Evolutionary conservation across 2,113 vertebrate genomes (phyloP), one percentile per base, ranked within the genome.

Genomic region (Corythornis madagascariensis): DNA sequence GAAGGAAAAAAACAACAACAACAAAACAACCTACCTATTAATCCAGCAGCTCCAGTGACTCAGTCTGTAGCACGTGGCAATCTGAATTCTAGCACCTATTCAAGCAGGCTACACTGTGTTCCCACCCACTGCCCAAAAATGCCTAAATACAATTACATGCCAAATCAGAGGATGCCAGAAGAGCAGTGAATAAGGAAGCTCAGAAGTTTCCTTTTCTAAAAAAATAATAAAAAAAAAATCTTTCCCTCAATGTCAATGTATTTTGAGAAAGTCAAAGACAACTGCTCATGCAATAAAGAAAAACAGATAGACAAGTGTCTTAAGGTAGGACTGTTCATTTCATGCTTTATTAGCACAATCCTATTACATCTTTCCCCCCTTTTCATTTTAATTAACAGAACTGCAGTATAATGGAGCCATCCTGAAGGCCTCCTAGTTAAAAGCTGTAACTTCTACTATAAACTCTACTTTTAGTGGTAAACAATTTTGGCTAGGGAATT

Each of bases 281-380:
- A 91, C 13, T 85, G 74, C 78, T 92, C 87, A 84, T 33, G 25
- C 87, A 95, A 81, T 76, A 93, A 94, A 70, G 86, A 84, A 96
- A 96, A 91, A 56, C 87, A 96, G 86, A 90, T 13, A 81, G 88
- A 83, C 55, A 55, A 69, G 14, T 83, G 61, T 95, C 90, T 95
- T 90, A 87, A 96, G 94, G 94, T 95, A 96, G 78, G n/a, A 57
- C 66, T 96, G 43, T 76, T 94, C 88, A 95, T 97, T 96, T 97
- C 88, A 95, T 65, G 87, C 90, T 89, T 96, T 96, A 95, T 97
- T 96, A 97, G 77, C 88, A 95, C 89, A 78, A 65, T 69, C 69
- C 59, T 83, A 59, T 65, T 95, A 45, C 61, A 78, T 69, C 9
- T 93, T 29, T 65, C 74, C 53, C 16, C 45, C n/a, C 29, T 47